phyloP scores from a whole-genome alignment of 2,888 invertebrate genomes.

The Xylota sylvarum region DNA sequence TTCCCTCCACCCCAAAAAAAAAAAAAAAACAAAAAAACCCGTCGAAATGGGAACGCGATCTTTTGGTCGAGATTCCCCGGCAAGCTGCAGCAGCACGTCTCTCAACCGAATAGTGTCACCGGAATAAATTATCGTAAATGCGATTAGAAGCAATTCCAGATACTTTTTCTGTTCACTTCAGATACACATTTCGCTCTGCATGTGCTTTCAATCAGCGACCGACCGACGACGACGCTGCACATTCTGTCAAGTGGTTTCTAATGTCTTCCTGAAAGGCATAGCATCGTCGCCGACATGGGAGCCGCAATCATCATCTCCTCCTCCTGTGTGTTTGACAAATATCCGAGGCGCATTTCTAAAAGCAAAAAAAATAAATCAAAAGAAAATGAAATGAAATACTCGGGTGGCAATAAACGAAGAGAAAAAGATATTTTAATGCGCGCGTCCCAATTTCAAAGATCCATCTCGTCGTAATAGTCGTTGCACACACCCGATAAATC shows the following conservation, averaged over 20 bases:
- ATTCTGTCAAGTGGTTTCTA: conserved; percentile 67
- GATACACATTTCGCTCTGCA: conserved; percentile 32
- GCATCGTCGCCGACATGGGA: conserved; percentile 33
- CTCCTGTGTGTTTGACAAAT: conserved; percentile 27
- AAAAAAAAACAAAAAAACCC: no score
- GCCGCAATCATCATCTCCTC: conserved; percentile 17
- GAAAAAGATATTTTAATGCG: conserved; percentile 61
- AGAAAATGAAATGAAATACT: conserved; percentile 42
- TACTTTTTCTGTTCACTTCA: conserved; percentile 43
- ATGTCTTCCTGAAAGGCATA: conserved; percentile 58
- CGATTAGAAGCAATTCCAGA: conserved; percentile 74
- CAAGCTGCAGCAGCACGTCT: conserved; percentile 63
- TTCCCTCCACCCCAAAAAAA: not conserved
- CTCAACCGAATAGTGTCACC: conserved; percentile 76
- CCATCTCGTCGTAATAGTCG: conserved; percentile 2
- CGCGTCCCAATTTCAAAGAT: conserved; percentile 66
- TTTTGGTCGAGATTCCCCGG: conserved; percentile 10
- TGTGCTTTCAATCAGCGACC: conserved; percentile 69
- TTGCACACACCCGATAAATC: conserved; percentile 48
- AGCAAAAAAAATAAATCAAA: conserved; percentile 34
- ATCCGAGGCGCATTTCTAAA: conserved; percentile 53
- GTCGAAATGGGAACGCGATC: conserved; percentile 54
- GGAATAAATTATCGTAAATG: conserved; percentile 77
- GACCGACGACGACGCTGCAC: conserved; percentile 3
- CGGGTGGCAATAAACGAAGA: conserved; percentile 28